Evolutionary conservation across 2,888 invertebrate species (phyloP), one percentile per base, ranked within the genome.

Genomic region (Dusona sp.): DNA sequence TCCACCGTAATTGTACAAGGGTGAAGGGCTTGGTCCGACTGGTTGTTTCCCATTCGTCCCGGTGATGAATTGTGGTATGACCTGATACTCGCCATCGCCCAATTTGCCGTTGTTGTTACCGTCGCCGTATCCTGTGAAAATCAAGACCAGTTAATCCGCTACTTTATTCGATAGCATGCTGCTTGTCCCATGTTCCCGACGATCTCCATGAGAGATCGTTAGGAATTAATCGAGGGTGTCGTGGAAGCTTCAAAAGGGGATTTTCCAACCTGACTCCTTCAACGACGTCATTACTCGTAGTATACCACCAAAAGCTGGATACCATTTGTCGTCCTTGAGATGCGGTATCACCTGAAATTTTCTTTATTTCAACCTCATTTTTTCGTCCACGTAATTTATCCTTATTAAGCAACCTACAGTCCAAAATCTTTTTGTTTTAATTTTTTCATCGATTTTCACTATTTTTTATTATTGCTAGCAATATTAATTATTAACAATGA

Each of bases 291-390:
- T 91, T 25, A 95, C 92, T 84, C 94, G 92, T 0, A 96, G 92
- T 1, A 96, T 94, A 86, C 95, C 95, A 4, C 95, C 95, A 9
- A 96, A 94, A 4, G 95, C 96, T 4, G 96, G 94, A 89, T 96
- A 97, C 89, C 96, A 95, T 83, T 95, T 94, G 9, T 96, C 96
- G 89, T 96, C 96, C 73, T 94, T 94, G 25, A 96, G 94, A 90
- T 95, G 96, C 0, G 95, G 95, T 11, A 95, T 89, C 3, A 96
- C 94, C 94, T 93, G 82, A 72, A 84, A 86, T 22, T 74, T 77
- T 29, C 68, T 65, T 73, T 75, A 75, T 75, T 54, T 45, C 78
- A 77, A 81, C 29, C 51, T 72, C 80, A 45, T 61, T 80, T 72
- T 78, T 51, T 68, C 45, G 7, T 13, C 45, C n/a, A 3, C 25